Base-by-base conservation (phyloP, 2,888 invertebrate genomes). In the Scaeva pyrastri region DNA sequence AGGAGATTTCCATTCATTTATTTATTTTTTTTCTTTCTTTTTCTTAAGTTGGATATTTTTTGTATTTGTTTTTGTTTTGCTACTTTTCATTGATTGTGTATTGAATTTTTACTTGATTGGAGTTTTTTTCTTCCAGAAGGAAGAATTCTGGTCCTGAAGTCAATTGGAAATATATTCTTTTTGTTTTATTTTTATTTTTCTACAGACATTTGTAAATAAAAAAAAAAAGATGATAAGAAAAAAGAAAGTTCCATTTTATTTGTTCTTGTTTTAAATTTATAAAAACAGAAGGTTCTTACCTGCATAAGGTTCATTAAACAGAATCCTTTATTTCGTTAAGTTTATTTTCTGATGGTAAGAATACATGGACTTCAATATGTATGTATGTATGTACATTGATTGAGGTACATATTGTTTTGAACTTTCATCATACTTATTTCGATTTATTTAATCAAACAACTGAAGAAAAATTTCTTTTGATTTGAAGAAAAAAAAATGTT, bases 91-190 rank as follows among this genome's bases (percentile, higher is more conserved):
- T 58, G 48, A 76, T 52, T 72, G 56, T 48, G 76, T 26, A 16
- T 60, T 60, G 19, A 23, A 7, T 62, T 45, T 56, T 60, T 16
- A n/a, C 62, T 66, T 72, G 66, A 77, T 73, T 68, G 39, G 60
- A 58, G 8, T 55, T 39, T 6, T 2, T 45, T 26, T 6, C 0
- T 11, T 11, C 2, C 7, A 36, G 0, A 36, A 31, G 31, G 31
- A 0, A 31, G 31, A 31, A 31, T 31, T 31, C 31, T 31, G 31
- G 10, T 5, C 1, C 23, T 39, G 23, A 21, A 68, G n/a, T 68
- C 68, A 52, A 52, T 68, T 52, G 68, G 52, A 31, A 68, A 66
- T 16, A 31, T 50, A n/a, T n/a, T n/a, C n/a, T n/a, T 19, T 16
- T 2, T 39, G 11, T 12, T 58, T 16, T n/a, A 19, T 48, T 36